A percentile compares a stretch with the other conserved stretches of the same genome.
Evolutionary conservation across 2,113 vertebrate genomes (phyloP).

Genomic region (Microcebus tavaratra): DNA sequence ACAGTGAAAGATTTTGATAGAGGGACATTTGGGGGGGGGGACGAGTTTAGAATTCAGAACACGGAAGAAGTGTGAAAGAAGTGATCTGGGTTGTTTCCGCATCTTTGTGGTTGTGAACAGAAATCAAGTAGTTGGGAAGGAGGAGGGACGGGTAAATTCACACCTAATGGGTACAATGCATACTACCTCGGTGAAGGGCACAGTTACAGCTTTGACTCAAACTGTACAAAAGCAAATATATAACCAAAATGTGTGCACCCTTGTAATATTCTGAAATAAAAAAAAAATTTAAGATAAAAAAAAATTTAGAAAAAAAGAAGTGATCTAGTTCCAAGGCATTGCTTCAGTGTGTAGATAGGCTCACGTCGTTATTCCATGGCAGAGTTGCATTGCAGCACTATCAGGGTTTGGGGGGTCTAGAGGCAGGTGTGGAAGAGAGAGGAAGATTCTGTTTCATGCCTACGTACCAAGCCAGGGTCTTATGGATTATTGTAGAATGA

Average conservation of each 20-base stretch:
- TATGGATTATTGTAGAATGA: not conserved
- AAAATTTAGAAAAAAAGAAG: not conserved
- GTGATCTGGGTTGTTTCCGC: too few species aligned
- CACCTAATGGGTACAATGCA: too few species aligned
- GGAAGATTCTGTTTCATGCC: not conserved
- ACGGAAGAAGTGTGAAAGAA: not conserved
- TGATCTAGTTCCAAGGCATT: not conserved
- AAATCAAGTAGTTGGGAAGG: too few species aligned
- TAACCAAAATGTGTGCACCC: too few species aligned
- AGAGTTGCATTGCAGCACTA: accelerated
- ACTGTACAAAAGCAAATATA: too few species aligned
- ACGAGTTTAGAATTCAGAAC: not conserved
- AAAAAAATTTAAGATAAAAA: too few species aligned
- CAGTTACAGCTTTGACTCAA: too few species aligned
- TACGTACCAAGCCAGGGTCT: not conserved
- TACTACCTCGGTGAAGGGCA: too few species aligned
- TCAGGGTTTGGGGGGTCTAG: not conserved
- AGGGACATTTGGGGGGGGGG: not conserved
- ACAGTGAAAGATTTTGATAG: not conserved
- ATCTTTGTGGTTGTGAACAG: too few species aligned
- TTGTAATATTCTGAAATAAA: too few species aligned
- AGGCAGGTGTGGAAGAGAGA: not conserved
- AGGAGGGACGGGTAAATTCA: too few species aligned
- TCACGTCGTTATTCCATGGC: accelerated
- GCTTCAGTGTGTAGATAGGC: not conserved